Conservation (phyloP, 2,888 invertebrate species). For the Operophtera brumata region DNA sequence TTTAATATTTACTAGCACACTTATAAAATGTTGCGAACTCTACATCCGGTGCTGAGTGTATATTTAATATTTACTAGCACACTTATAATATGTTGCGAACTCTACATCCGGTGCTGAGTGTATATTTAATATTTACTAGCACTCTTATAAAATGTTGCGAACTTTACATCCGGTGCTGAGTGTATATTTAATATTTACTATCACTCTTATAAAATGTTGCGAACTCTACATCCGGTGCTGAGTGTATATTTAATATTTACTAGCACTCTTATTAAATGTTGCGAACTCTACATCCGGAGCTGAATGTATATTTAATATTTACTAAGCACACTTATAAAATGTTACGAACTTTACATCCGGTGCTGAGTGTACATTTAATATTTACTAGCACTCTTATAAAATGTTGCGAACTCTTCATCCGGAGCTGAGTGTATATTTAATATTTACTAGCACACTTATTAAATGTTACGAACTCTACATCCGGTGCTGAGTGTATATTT, state of each 20-base stretch:
- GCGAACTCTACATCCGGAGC: slow-evolving; percentile 8
- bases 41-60: background rate
- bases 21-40: slow-evolving; percentile 7
- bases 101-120: background rate
- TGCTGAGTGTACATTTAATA: background rate
- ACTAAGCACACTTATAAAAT: slow-evolving; percentile 10
- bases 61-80: slow-evolving; percentile 8
- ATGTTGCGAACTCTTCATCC: slow-evolving; percentile 6
- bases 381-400: slow-evolving; percentile 7
- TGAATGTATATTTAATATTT: too few species aligned
- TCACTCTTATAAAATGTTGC: slow-evolving; percentile 8
- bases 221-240: background rate
- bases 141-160: slow-evolving; percentile 7
- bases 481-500: too few species aligned
- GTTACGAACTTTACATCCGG: slow-evolving; percentile 2
- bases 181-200: slow-evolving; percentile 1
- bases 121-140: slow-evolving; percentile 3
- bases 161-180: background rate
- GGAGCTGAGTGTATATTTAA: too few species aligned
- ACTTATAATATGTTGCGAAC: slow-evolving; percentile 6
- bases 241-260: too few species aligned
- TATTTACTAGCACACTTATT: slow-evolving; percentile 7
- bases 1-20: slow-evolving; percentile 5
- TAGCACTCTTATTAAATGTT: slow-evolving; percentile 9
- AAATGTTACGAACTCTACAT: slow-evolving; percentile 8